Base-by-base conservation (phyloP, 2,113 vertebrate genomes). In the Hucho hucho region DNA sequence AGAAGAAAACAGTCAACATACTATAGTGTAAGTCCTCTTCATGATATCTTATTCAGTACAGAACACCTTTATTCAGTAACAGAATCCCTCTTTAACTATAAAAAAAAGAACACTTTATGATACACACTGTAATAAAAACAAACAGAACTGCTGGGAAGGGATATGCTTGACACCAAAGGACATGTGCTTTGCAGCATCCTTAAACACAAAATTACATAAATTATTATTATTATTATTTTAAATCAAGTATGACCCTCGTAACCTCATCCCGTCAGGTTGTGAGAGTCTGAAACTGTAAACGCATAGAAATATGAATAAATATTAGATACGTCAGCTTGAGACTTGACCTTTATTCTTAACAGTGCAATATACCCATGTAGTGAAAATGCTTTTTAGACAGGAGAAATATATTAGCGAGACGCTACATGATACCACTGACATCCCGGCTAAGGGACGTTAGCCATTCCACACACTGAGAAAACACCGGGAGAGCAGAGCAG, bases 231-330 rank as follows among this genome's bases (percentile, higher is more conserved):
- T n/a, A n/a, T n/a, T n/a, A n/a, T n/a, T n/a, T n/a, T n/a, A n/a
- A n/a, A n/a, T n/a, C 80, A 85, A 87, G 83, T 80, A 78, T 16
- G 1, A 72, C 46, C 58, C 63, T 53, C 24, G 61, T 64, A n/a
- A 20, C 28, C 66, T 59, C 53, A 12, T 32, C 74, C 67, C 7
- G 20, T 67, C 26, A 46, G 77, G 64, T 64, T 9, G 22, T 75
- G 28, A 32, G 63, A 77, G 72, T 80, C 71, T 80, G 69, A 72
- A 88, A 83, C 82, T 24, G 58, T 6, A 61, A 61, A 77, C 32
- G 85, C 84, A 90, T 88, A 89, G 88, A 89, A 84, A 88, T 81
- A 88, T 56, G 69, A 79, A 87, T 85, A 84, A 79, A 84, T 89
- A 86, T 73, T 4, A 79, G 59, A 6, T 29, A 64, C 64, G 77